Base-by-base conservation (phyloP, 1,140 invertebrate genomes). In the Anastrepha ludens region DNA sequence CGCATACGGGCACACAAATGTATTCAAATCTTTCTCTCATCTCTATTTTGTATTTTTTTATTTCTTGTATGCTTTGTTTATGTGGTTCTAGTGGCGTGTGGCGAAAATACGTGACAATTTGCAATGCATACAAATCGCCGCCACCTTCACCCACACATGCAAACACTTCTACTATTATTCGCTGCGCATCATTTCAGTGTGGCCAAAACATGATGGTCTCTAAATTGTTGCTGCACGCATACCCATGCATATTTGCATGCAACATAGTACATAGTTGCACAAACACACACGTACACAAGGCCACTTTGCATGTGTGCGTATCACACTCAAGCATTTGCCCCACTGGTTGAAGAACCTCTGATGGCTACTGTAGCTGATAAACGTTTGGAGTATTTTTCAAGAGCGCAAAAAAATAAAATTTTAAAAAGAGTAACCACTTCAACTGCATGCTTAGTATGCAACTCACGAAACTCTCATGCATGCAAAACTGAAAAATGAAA, bases 81-180 rank as follows among this genome's bases (percentile, higher is more conserved):
- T 70, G 67, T 44, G 67, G 67, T 70, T 70, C 41, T 44, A 17
- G 39, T 29, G 29, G 39, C 13, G 11, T 15, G 44, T 41, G 5
- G 41, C 67, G 41, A 47, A 70, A 70, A 44, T 70, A 70, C 67
- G 67, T 70, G 41, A 70, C 67, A 70, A 70, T 70, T 70, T 70
- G 67, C 67, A 17, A 17, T 70, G 67, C 67, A 47, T 70, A 70
- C 67, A 70, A 70, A 70, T 47, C 44, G 67, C 13, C 67, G 39
- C 0, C 13, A n/a, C 3, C 3, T 39, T 9, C 39, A n/a, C 41
- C 5, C 67, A 47, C 67, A 70, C 41, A 70, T 29, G 4, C 41
- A 17, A 3, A 65, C 29, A 65, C 20, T 5, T 11, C 0, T 17
- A 44, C 15, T 41, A 1, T 11, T 17, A 70, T 6, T 7, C 41